Conservation (phyloP, 1,140 invertebrate genomes). For the Aleiodes sp. region DNA sequence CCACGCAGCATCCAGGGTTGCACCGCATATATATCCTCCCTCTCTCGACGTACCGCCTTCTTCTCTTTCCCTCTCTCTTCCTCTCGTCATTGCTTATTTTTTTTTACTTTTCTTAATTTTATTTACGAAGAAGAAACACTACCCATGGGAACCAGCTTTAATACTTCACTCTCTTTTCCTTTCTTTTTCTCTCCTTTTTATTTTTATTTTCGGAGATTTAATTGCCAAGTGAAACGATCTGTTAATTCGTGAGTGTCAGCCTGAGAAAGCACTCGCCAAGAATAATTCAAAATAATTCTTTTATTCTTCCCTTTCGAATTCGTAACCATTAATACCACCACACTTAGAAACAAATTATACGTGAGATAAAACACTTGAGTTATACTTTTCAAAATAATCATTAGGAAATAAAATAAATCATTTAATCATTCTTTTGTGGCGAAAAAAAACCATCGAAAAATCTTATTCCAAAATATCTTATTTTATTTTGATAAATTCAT, state of each 20-base stretch:
- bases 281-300: neutral
- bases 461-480: neutral
- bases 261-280: conserved; percentile 27
- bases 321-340: too few species aligned
- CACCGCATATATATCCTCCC: conserved; percentile 35
- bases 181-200: neutral
- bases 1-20: conserved; percentile 37
- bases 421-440: too few species aligned
- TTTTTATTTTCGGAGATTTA: conserved; percentile 49
- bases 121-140: conserved; percentile 31
- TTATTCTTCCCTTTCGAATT: neutral
- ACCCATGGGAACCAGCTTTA: conserved; percentile 48
- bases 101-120: conserved; percentile 35
- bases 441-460: neutral
- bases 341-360: too few species aligned
- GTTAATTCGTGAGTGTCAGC: conserved; percentile 61
- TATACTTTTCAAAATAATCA: too few species aligned
- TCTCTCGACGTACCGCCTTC: neutral
- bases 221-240: conserved; percentile 56
- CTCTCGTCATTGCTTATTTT: conserved; percentile 14
- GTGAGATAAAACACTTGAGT: too few species aligned
- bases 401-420: too few species aligned
- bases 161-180: neutral
- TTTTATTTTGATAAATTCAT: conserved; percentile 1
- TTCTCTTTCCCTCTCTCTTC: conserved; percentile 17